Evolutionary conservation across 2,113 vertebrate genomes (phyloP).

Genomic region (Brienomyrus longianalis): DNA sequence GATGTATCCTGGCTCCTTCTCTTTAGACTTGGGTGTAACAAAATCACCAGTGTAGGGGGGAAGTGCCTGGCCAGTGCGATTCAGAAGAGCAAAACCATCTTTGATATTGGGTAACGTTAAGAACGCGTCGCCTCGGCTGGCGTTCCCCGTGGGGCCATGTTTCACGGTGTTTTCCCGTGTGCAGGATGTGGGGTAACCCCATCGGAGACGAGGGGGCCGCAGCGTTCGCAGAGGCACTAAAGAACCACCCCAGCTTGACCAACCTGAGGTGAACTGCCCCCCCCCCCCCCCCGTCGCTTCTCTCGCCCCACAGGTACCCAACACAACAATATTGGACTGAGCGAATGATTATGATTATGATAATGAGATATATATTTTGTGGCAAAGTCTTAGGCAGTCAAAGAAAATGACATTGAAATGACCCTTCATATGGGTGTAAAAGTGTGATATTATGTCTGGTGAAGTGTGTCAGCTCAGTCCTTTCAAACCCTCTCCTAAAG

Average conservation of each 20-base stretch:
- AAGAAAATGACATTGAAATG: neutral
- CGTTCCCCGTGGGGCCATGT: neutral
- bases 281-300: neutral
- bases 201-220: slow-evolving; percentile 83
- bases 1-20: neutral
- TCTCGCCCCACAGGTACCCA: neutral
- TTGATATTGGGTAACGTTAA: slow-evolving; percentile 76
- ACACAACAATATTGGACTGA: neutral
- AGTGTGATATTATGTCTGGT: no score
- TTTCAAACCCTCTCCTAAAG: no score
- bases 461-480: no score
- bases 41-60: slow-evolving; percentile 75
- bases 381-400: neutral
- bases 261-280: slow-evolving; percentile 70
- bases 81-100: slow-evolving; percentile 76
- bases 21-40: slow-evolving; percentile 80
- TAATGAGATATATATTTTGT: no score
- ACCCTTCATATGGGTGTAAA: no score
- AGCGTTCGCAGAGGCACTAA: slow-evolving; percentile 80
- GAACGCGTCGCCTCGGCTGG: neutral
- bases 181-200: slow-evolving; percentile 92
- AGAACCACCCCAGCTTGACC: slow-evolving; percentile 70
- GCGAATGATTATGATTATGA: no score
- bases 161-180: slow-evolving; percentile 18
- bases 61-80: slow-evolving; percentile 71